Evolutionary conservation across 1,140 invertebrate genomes (phyloP).

Genomic region (Megathymus violae): DNA sequence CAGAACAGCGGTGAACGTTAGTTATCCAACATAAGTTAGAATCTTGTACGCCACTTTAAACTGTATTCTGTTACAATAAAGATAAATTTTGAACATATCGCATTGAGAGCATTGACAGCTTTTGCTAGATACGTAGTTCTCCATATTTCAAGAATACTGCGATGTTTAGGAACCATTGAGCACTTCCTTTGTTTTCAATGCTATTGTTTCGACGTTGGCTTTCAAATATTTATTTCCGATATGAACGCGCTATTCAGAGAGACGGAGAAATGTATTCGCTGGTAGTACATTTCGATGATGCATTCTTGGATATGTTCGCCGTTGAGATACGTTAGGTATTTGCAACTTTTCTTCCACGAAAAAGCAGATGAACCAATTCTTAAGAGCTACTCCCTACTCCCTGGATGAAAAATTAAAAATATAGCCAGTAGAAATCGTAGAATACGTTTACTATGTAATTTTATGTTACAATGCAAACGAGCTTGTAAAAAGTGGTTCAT

Average conservation of each 20-base stretch:
- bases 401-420: no score
- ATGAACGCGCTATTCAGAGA: background rate
- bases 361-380: background rate
- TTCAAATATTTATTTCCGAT: slow-evolving; percentile 28
- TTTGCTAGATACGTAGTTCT: background rate
- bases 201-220: slow-evolving; percentile 45
- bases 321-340: background rate
- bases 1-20: no score
- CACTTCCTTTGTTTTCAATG: slow-evolving; percentile 38
- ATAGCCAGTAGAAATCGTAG: no score
- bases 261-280: background rate
- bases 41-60: background rate
- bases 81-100: background rate
- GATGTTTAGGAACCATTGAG: slow-evolving; percentile 30
- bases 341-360: background rate
- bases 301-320: background rate
- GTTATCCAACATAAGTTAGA: no score
- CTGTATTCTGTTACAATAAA: background rate
- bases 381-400: background rate
- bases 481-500: no score
- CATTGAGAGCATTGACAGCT: background rate
- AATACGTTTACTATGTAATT: no score
- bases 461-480: no score
- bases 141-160: slow-evolving; percentile 35
- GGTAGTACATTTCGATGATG: no score